Percentiles rank a stretch among this genome's conserved stretches.
Conservation (phyloP, 2,888 invertebrate species). For the Toxonevra muliebris region DNA sequence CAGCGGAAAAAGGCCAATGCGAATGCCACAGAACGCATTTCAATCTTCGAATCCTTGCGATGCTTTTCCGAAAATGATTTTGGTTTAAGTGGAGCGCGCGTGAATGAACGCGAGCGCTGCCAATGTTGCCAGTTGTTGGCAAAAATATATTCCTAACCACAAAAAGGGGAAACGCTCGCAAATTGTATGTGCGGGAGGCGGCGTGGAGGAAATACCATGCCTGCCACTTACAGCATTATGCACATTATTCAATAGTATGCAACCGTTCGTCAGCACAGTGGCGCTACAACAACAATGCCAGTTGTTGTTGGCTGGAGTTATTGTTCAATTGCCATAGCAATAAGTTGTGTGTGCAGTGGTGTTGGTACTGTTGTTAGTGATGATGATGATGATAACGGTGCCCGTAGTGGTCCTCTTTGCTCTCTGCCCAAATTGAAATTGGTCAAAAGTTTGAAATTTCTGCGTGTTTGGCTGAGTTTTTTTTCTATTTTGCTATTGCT, state of each 20-base stretch:
- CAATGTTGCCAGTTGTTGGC: not conserved
- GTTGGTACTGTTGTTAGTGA: slow-evolving; percentile 19
- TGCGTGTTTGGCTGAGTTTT: slow-evolving; percentile 38
- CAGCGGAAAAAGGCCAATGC: not conserved
- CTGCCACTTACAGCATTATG: not conserved
- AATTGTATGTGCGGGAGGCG: not conserved
- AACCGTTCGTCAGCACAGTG: not conserved
- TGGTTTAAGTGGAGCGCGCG: slow-evolving; percentile 19
- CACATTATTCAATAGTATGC: not conserved
- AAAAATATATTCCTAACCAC: slow-evolving; percentile 25
- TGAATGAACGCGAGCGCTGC: too few species aligned
- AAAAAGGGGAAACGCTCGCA: slow-evolving; percentile 20
- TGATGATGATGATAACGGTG: slow-evolving; percentile 24
- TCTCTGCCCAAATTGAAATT: slow-evolving; percentile 48
- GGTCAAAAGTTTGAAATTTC: slow-evolving; percentile 59
- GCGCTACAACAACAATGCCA: not conserved
- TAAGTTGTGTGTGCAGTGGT: slow-evolving; percentile 41
- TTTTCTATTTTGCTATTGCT: slow-evolving; percentile 31
- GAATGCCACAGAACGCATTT: slow-evolving; percentile 15
- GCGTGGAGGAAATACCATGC: not conserved
- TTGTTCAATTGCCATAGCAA: slow-evolving; percentile 54
- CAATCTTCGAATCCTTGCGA: slow-evolving; percentile 30
- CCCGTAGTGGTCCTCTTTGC: slow-evolving; percentile 19
- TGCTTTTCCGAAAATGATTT: slow-evolving; percentile 25
- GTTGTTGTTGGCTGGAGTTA: slow-evolving; percentile 6